These are phyloP conservation scores for Sinocyclocheilus maitianheensis DNA, from an alignment of 2,113 vertebrate species.

Conservation along the genomic window DNA sequence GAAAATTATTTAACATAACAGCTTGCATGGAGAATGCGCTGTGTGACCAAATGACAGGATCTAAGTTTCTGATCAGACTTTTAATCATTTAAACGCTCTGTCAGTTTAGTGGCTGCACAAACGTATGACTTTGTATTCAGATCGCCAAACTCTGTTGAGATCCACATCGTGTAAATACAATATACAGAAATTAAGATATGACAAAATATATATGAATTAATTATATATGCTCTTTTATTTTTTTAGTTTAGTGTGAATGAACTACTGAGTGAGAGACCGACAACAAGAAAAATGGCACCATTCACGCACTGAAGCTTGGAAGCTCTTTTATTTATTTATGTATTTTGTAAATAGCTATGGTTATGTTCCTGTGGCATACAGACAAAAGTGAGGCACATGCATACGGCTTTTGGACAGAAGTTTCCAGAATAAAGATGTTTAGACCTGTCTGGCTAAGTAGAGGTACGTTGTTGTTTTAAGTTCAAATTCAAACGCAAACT, in stretches of 20 bases:
- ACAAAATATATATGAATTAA: slow-evolving; percentile 45
- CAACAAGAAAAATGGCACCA: slow-evolving; percentile 71
- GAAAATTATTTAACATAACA: neutral
- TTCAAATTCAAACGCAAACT: neutral
- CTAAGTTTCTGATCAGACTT: slow-evolving; percentile 35
- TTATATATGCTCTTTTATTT: slow-evolving; percentile 63
- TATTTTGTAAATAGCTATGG: slow-evolving; percentile 82
- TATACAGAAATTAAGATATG: slow-evolving; percentile 36
- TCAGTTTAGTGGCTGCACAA: neutral
- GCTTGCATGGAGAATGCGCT: neutral
- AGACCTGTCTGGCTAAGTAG: neutral
- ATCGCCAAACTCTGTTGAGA: slow-evolving; percentile 18
- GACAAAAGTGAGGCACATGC: slow-evolving; percentile 81
- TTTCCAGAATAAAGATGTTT: neutral
- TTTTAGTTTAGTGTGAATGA: slow-evolving; percentile 78
- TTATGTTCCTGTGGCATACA: slow-evolving; percentile 90
- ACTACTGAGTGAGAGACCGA: slow-evolving; percentile 91
- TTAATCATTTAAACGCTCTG: slow-evolving; percentile 5
- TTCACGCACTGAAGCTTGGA: slow-evolving; percentile 87
- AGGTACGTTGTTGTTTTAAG: slow-evolving; percentile 16
- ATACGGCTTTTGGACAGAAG: slow-evolving; percentile 61
- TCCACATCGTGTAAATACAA: slow-evolving; percentile 47
- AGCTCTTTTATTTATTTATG: slow-evolving; percentile 81
- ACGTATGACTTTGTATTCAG: slow-evolving; percentile 33
- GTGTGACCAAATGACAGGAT: slow-evolving; percentile 31